Percentiles rank a stretch among this genome's conserved stretches.
phyloP scores from a whole-genome alignment of 2,888 invertebrate genomes.

The Dryobota labecula region DNA sequence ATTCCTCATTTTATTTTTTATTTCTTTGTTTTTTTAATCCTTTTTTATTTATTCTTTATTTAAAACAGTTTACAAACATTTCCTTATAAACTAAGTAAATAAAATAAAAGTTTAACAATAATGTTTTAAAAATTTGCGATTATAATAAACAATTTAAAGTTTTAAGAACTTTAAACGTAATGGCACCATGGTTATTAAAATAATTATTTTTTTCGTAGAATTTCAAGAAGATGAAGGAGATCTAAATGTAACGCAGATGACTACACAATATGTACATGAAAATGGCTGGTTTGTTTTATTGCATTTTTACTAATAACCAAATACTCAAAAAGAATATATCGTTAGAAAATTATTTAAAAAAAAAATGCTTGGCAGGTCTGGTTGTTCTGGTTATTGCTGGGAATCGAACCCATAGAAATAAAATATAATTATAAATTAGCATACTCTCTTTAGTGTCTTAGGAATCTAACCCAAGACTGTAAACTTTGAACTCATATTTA shows the following conservation, averaged over 20 bases:
- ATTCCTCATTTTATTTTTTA: background rate
- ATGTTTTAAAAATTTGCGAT: background rate
- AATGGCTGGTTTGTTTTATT: conserved; percentile 41
- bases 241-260: conserved; percentile 74
- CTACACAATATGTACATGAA: conserved; percentile 48
- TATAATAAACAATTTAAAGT: conserved; percentile 14
- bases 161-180: conserved; percentile 67
- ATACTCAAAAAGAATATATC: conserved; percentile 13
- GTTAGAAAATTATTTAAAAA: background rate
- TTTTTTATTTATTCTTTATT: conserved; percentile 56
- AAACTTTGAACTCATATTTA: background rate
- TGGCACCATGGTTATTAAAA: conserved; percentile 84
- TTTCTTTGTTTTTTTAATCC: background rate
- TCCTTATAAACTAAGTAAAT: conserved; percentile 56
- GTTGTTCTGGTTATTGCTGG: background rate
- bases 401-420: conserved; percentile 22
- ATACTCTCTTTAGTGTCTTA: too few species aligned
- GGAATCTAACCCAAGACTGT: conserved; percentile 3
- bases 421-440: background rate
- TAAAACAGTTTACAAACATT: conserved; percentile 58
- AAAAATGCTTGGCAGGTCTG: background rate
- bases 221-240: conserved; percentile 65
- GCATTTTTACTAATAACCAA: background rate
- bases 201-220: conserved; percentile 51
- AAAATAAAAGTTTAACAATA: conserved; percentile 34